These are phyloP conservation scores for Tragulus kanchil DNA, from an alignment of 2,113 vertebrate genomes.

Conservation along the genomic window DNA sequence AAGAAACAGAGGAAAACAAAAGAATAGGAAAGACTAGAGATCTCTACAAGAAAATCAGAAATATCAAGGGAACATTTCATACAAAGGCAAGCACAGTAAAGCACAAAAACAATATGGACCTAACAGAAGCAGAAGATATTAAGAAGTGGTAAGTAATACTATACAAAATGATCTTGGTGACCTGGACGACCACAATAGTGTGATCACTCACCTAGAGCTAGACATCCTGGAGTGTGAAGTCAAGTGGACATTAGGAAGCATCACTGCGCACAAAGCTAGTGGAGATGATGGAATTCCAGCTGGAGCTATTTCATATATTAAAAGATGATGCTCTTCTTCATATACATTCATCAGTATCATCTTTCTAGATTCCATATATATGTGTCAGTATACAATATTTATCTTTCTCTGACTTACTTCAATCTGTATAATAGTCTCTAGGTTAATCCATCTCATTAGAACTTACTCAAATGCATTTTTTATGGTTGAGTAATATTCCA, in stretches of 20 bases:
- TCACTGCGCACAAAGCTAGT: neutral
- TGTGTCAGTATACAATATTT: too few species aligned
- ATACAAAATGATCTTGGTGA: neutral
- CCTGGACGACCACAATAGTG: neutral
- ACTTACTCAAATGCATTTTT: too few species aligned
- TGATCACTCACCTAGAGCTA: neutral
- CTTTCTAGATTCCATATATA: too few species aligned
- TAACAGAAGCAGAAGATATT: neutral
- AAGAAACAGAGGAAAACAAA: neutral
- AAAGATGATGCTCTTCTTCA: neutral
- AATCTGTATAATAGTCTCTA: too few species aligned
- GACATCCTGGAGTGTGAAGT: neutral
- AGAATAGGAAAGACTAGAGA: neutral
- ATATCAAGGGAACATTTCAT: neutral
- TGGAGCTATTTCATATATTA: neutral
- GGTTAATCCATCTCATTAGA: too few species aligned
- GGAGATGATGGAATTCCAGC: neutral
- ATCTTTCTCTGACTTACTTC: too few species aligned
- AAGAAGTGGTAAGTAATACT: neutral
- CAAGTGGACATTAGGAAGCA: neutral
- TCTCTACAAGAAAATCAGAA: neutral
- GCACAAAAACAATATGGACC: neutral
- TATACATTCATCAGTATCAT: too few species aligned
- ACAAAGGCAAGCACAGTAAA: neutral
- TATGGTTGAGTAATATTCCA: too few species aligned